These are phyloP conservation scores for Addax nasomaculatus DNA, from an alignment of 2,113 vertebrate genomes.

Conservation along the genomic window DNA sequence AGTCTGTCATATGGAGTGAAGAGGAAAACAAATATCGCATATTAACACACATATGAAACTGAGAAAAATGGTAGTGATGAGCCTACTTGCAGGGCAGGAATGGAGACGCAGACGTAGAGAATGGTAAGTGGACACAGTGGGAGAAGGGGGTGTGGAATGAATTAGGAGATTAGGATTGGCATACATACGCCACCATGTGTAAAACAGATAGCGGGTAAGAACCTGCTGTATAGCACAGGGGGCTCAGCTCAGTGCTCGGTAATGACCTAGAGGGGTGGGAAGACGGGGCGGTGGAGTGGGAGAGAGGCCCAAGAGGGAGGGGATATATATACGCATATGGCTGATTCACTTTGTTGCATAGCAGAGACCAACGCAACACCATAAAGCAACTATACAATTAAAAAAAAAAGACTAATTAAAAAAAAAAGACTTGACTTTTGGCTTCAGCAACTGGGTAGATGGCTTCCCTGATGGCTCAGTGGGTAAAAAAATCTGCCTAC, in stretches of 20 bases:
- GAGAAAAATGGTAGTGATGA: not conserved
- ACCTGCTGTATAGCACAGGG: not conserved
- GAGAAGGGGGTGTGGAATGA: not conserved
- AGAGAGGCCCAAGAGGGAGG: not conserved
- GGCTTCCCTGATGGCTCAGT: not conserved
- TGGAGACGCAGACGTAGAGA: not conserved
- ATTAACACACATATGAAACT: not conserved
- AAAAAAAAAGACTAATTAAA: not conserved
- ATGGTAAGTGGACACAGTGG: not conserved
- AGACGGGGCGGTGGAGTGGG: not conserved
- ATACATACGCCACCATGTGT: not conserved
- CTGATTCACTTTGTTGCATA: not conserved
- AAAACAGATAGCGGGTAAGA: not conserved
- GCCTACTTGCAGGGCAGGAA: not conserved
- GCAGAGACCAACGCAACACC: not conserved
- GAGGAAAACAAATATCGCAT: not conserved
- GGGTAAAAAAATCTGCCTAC: not conserved
- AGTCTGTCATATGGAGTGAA: not conserved
- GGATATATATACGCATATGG: accelerated
- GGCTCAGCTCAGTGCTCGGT: not conserved
- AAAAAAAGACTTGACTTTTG: not conserved
- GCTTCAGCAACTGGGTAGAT: not conserved
- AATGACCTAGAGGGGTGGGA: not conserved
- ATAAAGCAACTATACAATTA: not conserved
- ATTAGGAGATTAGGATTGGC: not conserved